These are phyloP conservation scores for Pseudorasbora parva DNA, from an alignment of 2,113 vertebrate species.

Conservation along the genomic window DNA sequence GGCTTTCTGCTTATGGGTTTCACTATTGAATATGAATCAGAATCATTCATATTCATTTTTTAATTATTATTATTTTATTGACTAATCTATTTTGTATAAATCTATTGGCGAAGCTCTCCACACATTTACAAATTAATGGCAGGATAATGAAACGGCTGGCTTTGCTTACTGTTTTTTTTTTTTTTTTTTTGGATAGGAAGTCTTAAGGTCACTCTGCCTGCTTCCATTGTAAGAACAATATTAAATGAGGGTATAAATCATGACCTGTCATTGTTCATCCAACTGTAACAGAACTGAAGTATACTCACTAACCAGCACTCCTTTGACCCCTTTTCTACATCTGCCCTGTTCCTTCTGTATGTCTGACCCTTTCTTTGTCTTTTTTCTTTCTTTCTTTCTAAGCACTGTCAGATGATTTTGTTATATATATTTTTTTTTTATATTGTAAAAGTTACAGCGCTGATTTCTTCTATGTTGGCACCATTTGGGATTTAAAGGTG, in stretches of 20 bases:
- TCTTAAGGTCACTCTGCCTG: conserved; percentile 41
- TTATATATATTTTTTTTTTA: too few relatives aligned
- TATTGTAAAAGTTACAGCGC: neutral
- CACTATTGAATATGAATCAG: too few relatives aligned
- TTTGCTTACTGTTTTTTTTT: conserved; percentile 3
- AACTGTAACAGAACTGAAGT: conserved; percentile 11
- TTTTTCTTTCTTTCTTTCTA: neutral
- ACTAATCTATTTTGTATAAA: neutral
- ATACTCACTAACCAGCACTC: conserved; percentile 18
- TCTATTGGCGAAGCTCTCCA: neutral
- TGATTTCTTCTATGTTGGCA: neutral
- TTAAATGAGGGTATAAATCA: conserved; percentile 47
- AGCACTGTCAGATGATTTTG: neutral
- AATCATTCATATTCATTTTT: too few relatives aligned
- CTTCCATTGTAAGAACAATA: conserved; percentile 29
- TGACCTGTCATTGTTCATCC: conserved; percentile 50
- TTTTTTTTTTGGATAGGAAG: neutral
- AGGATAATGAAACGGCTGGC: neutral
- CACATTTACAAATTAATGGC: neutral
- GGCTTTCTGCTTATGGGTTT: neutral
- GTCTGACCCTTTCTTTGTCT: neutral
- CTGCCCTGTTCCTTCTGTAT: neutral
- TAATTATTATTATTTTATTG: neutral
- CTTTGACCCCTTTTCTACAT: neutral
- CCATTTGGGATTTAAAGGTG: neutral